A percentile compares a stretch with the other conserved stretches of the same genome.
Conservation (phyloP, 2,113 vertebrate species). For the Rousettus leschenaultii region DNA sequence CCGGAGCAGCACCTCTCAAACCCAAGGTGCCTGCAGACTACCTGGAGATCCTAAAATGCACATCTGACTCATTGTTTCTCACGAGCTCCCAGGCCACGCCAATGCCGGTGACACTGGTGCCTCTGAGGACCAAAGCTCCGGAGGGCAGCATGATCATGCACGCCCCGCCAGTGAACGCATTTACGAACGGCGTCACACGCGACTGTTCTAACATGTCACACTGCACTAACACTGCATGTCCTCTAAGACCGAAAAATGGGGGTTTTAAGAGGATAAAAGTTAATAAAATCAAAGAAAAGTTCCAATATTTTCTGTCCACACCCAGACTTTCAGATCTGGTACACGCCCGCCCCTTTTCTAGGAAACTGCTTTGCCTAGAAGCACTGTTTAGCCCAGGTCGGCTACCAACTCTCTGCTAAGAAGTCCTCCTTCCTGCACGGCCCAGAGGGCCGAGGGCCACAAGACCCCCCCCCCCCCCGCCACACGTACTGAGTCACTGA, state of each 20-base stretch:
- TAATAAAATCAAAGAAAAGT: not conserved
- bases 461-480: fast-evolving
- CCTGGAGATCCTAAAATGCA: not conserved
- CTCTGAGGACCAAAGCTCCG: not conserved
- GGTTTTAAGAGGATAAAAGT: not conserved
- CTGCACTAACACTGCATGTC: fast-evolving
- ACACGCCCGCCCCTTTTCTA: fast-evolving
- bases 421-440: not conserved
- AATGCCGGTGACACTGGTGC: fast-evolving
- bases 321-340: not conserved
- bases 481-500: constrained; percentile 93
- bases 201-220: fast-evolving
- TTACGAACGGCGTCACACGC: fast-evolving
- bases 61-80: not conserved
- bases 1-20: not conserved
- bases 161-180: not conserved
- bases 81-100: not conserved
- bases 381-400: not conserved
- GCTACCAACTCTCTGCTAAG: not conserved
- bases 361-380: not conserved
- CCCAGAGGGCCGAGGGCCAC: not conserved
- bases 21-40: fast-evolving
- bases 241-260: fast-evolving
- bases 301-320: not conserved
- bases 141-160: not conserved